These are phyloP conservation scores for Calidris pygmaea DNA, from an alignment of 2,113 vertebrate genomes.

Conservation along the genomic window DNA sequence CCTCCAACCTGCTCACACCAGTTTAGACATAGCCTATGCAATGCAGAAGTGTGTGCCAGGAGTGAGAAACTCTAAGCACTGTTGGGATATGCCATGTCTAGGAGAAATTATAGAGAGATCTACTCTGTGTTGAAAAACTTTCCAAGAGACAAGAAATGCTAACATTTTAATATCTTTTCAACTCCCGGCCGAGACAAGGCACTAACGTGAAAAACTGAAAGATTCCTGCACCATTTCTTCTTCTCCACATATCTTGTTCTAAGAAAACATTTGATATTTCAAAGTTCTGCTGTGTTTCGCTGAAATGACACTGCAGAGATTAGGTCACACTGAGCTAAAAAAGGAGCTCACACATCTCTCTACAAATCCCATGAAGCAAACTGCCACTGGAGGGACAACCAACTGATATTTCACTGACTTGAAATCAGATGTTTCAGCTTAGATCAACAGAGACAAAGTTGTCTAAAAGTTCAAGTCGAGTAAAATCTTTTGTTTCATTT, in stretches of 20 bases:
- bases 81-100: accelerated
- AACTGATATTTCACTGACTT: neutral
- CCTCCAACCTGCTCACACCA: neutral
- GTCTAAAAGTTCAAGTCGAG: neutral
- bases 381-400: neutral
- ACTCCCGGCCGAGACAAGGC: neutral
- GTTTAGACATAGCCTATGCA: neutral
- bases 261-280: neutral
- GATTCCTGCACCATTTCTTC: neutral
- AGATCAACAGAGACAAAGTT: neutral
- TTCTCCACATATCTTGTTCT: neutral
- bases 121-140: neutral
- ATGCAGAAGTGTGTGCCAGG: neutral
- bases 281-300: neutral
- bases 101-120: neutral
- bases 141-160: neutral
- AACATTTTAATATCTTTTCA: neutral
- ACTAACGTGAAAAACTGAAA: neutral
- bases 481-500: neutral
- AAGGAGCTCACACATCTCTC: neutral
- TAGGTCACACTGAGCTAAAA: neutral
- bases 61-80: neutral
- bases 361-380: neutral
- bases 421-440: neutral
- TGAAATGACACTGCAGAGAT: neutral